Base-by-base conservation (phyloP, 2,113 vertebrate species). In the Bostrychus sinensis region DNA sequence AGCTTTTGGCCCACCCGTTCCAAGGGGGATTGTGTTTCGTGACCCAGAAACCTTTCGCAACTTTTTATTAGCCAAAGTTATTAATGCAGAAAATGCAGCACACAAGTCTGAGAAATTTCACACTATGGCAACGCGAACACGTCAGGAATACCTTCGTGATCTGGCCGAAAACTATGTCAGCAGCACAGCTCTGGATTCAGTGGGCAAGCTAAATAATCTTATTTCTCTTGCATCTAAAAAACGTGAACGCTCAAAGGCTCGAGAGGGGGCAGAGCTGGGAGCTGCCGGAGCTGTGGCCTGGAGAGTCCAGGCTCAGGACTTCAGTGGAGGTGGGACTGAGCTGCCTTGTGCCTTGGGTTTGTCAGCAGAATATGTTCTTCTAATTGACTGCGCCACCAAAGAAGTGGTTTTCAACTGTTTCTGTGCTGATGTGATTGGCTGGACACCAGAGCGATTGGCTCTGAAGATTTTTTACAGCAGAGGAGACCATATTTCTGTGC, bases 41-140 rank as follows among this genome's bases (percentile, higher is more conserved):
- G 94, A 95, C 61, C 93, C 93, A 0, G 93, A 94, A 0, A 88
- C 91, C 54, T 96, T 98, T 78, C 93, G 97, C 16, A 91, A 94
- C 74, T 99, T 99, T 84, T 89, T 98, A 2, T 58, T 99, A 39
- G 96, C 96, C 83, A 99, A 99, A 68, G 92, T 93, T 46, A 96
- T 99, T 73, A 99, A 98, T 0, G 97, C 92, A 0, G 97, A 99
- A 87, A 95, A 93, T 0, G 94, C 97, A 0, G 95, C 96, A 0
- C 95, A 97, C 91, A 98, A 98, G 63, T 97, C 96, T 0, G 94
- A 94, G 68, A 98, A 98, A 53, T 98, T 99, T 82, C 95, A 93
- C 80, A 89, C 96, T 55, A 99, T 99, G 97, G 97, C 97, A 5
- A 95, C 96, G 0, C 86, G 97, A 0, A 99, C 96, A 0, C 91